Percentiles rank a stretch among this genome's conserved stretches.
These are phyloP conservation scores for Cyphomyrmex costatus DNA, from an alignment of 1,140 invertebrate genomes.

Conservation along the genomic window DNA sequence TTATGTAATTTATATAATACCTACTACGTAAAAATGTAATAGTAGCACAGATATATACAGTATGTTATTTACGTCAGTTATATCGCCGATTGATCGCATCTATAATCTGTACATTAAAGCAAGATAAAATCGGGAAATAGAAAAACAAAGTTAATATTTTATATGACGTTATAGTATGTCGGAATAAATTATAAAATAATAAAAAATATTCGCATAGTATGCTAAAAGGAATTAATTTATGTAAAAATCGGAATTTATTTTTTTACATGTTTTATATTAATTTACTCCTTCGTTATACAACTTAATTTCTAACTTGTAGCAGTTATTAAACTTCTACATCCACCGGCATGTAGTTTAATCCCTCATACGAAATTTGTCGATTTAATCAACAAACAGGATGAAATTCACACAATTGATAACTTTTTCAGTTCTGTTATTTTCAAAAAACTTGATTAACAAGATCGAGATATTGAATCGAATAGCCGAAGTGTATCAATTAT, in stretches of 20 bases:
- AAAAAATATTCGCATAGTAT: background rate
- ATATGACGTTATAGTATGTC: background rate
- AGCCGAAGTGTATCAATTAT: background rate
- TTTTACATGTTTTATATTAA: background rate
- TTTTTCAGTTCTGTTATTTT: background rate
- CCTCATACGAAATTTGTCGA: background rate
- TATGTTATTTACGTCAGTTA: background rate
- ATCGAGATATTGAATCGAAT: slow-evolving; percentile 18
- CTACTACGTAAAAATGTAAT: background rate
- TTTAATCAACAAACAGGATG: background rate
- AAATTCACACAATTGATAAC: background rate
- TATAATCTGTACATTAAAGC: background rate
- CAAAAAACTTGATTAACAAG: background rate
- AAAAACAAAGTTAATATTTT: background rate
- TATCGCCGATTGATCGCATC: slow-evolving; percentile 3
- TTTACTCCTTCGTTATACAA: background rate
- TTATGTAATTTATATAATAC: slow-evolving; percentile 12
- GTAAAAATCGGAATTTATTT: background rate
- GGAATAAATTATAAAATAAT: background rate
- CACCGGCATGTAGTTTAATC: background rate
- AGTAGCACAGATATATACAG: background rate
- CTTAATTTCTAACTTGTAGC: background rate
- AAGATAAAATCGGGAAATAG: background rate
- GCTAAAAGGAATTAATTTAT: background rate
- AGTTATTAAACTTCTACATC: background rate